Conservation (phyloP, 2,888 invertebrate species). For the Eremobia ochroleuca region DNA sequence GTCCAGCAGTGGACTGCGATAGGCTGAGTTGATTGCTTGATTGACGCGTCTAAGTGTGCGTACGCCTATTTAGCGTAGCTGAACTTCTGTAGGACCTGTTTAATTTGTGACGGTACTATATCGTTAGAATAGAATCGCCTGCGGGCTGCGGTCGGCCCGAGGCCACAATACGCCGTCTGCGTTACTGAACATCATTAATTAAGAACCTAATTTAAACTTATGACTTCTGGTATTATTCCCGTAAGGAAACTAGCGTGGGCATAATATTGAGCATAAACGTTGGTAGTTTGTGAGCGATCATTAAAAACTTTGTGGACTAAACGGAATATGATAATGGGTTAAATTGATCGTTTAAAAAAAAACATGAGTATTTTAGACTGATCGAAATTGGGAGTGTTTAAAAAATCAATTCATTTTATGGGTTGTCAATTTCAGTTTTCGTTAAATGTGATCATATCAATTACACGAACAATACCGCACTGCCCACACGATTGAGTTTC, state of each 20-base stretch:
- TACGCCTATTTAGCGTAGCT: background rate
- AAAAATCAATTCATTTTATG: background rate
- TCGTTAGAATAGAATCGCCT: constrained; percentile 53
- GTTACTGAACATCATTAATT: constrained; percentile 49
- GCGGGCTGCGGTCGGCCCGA: constrained; percentile 62
- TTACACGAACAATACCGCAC: constrained; percentile 22
- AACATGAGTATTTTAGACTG: background rate
- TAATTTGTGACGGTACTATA: constrained; percentile 27
- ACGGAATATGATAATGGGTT: background rate
- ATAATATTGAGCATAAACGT: background rate
- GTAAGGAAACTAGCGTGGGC: constrained; percentile 16
- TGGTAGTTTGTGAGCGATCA: background rate
- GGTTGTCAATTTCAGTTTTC: background rate
- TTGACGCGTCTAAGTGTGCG: background rate
- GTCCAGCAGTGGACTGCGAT: too few relatives aligned
- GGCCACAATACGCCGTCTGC: constrained; percentile 41
- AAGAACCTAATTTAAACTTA: constrained; percentile 45
- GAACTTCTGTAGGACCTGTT: constrained; percentile 13
- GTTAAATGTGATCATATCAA: constrained; percentile 4
- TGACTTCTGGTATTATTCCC: constrained; percentile 37
- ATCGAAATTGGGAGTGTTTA: background rate
- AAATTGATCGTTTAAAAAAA: background rate
- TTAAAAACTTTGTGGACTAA: background rate
- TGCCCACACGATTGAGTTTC: constrained; percentile 25
- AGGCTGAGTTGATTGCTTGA: too few relatives aligned